Evolutionary conservation across 2,888 invertebrate species (phyloP).

Genomic region (Pyrocoelia pectoralis): DNA sequence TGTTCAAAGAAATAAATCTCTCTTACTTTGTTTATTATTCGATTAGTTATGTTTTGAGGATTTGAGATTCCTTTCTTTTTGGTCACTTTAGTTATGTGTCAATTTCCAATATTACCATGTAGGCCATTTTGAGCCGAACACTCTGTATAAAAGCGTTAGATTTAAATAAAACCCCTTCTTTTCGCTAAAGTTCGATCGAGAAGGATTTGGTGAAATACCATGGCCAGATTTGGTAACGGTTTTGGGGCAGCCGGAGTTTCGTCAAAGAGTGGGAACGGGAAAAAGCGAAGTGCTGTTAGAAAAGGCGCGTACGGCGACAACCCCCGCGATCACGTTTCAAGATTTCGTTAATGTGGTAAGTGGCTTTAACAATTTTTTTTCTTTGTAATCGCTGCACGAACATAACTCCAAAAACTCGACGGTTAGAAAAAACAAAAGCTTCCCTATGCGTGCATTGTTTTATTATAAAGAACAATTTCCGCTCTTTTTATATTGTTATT

Average conservation of each 20-base stretch:
- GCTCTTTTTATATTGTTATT: not conserved
- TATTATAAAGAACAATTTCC: too few species aligned
- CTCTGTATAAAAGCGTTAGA: too few species aligned
- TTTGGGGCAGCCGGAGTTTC: conserved; percentile 61
- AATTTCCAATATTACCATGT: too few species aligned
- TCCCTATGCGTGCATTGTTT: too few species aligned
- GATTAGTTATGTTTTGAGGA: too few species aligned
- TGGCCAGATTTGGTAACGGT: conserved; percentile 84
- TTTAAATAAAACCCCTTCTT: not conserved
- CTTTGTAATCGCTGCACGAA: not conserved
- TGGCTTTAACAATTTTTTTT: conserved; percentile 45
- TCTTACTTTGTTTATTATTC: too few species aligned
- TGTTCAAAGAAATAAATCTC: too few species aligned
- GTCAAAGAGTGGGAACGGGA: conserved; percentile 55
- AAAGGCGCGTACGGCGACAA: conserved; percentile 73
- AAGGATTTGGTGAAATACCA: conserved; percentile 92
- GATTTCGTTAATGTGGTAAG: conserved; percentile 96
- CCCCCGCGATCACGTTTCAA: conserved; percentile 88
- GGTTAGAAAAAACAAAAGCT: not conserved
- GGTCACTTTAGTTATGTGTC: too few species aligned
- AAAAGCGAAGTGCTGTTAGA: conserved; percentile 70
- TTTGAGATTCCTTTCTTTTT: too few species aligned
- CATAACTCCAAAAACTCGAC: not conserved
- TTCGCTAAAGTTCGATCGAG: conserved; percentile 81
- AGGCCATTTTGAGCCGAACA: too few species aligned